Evolutionary conservation across 2,888 invertebrate genomes (phyloP).

Genomic region (Drosophila bunnanda): DNA sequence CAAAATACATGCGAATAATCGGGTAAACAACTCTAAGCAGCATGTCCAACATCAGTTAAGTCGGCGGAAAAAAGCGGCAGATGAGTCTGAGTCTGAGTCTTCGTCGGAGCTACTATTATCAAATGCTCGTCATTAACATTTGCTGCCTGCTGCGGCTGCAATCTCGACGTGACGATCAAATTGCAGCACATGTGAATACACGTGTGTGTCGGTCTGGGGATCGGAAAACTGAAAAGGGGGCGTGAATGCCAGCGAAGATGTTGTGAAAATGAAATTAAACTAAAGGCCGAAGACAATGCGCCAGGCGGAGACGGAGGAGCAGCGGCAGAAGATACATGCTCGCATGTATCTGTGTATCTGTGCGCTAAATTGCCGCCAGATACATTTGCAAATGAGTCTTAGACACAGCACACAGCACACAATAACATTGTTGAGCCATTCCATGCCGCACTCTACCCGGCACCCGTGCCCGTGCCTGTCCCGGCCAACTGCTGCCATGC

Average conservation of each 20-base stretch:
- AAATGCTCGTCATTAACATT: constrained; percentile 76
- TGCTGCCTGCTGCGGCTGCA: constrained; percentile 41
- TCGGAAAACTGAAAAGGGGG: constrained; percentile 3
- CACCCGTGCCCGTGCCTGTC: constrained; percentile 58
- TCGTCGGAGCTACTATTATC: constrained; percentile 61
- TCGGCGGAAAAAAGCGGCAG: constrained; percentile 31
- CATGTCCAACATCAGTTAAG: constrained; percentile 54
- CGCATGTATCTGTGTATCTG: constrained; percentile 17
- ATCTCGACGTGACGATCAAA: constrained; percentile 74
- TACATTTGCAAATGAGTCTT: constrained; percentile 72
- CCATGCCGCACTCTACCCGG: constrained; percentile 10
- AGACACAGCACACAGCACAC: constrained; percentile 54
- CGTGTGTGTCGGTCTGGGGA: constrained; percentile 56
- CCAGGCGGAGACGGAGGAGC: neutral
- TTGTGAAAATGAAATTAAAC: constrained; percentile 78
- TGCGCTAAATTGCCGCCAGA: constrained; percentile 72
- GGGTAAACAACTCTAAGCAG: constrained; percentile 52
- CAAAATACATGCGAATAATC: constrained; percentile 52
- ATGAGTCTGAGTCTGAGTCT: constrained; percentile 5
- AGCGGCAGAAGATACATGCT: constrained; percentile 10
- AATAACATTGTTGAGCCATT: constrained; percentile 54
- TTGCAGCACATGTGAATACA: constrained; percentile 74
- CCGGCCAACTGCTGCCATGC: constrained; percentile 47
- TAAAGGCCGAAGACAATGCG: constrained; percentile 67
- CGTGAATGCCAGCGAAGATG: constrained; percentile 26